phyloP scores from a whole-genome alignment of 2,888 invertebrate genomes.

The Lumbricus terrestris region DNA sequence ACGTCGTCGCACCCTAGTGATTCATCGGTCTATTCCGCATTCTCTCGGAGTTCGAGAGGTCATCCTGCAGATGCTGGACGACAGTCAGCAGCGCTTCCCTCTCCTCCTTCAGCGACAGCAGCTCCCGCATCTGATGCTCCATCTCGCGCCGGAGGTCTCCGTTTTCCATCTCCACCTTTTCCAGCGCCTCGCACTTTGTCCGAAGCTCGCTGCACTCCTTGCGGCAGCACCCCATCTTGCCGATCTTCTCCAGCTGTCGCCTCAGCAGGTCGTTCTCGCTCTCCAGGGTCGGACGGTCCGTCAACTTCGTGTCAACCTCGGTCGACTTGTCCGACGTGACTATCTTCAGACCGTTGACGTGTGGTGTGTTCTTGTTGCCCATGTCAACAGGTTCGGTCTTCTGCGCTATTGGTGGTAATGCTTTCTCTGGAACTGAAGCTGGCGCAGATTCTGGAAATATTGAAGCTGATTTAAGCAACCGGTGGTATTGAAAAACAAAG shows the following conservation, averaged over 20 bases:
- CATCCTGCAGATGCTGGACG: slow-evolving; percentile 35
- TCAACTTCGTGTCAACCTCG: not conserved
- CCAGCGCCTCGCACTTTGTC: not conserved
- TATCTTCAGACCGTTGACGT: not conserved
- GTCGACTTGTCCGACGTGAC: not conserved
- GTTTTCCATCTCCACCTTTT: slow-evolving; percentile 25
- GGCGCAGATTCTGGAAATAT: not conserved
- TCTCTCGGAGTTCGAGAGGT: slow-evolving; percentile 30
- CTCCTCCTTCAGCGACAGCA: slow-evolving; percentile 29
- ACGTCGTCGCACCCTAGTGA: too few species aligned
- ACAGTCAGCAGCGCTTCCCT: slow-evolving; percentile 33
- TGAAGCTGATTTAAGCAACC: not conserved
- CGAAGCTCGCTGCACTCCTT: not conserved
- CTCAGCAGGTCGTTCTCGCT: slow-evolving; percentile 32
- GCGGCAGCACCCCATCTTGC: slow-evolving; percentile 22
- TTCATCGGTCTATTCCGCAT: slow-evolving; percentile 15
- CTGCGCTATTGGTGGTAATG: not conserved
- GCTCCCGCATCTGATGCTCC: slow-evolving; percentile 24
- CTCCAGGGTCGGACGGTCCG: slow-evolving; percentile 11
- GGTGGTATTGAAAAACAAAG: not conserved
- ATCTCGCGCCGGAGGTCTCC: slow-evolving; percentile 26
- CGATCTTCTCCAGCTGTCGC: slow-evolving; percentile 37
- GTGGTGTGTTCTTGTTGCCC: not conserved
- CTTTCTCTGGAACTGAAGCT: not conserved
- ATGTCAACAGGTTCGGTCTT: not conserved